These are phyloP conservation scores for Urosaurus nigricauda DNA, from an alignment of 2,797 vertebrate genomes.

Conservation along the genomic window DNA sequence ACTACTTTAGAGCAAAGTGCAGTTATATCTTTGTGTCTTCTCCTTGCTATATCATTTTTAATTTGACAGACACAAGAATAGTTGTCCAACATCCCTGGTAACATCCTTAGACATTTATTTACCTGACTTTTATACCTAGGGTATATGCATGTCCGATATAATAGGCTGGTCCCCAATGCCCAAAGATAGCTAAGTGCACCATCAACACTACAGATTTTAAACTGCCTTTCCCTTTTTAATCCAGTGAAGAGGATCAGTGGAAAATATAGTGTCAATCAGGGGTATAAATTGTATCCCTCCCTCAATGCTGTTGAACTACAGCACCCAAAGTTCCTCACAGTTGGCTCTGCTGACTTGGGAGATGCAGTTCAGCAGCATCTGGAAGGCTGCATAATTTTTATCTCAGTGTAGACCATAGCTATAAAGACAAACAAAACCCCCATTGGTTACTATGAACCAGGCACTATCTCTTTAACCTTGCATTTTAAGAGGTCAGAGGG, in stretches of 20 bases:
- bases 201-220: not conserved
- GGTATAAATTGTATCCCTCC: too few relatives aligned
- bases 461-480: constrained; percentile 64
- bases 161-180: not conserved
- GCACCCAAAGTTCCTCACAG: too few relatives aligned
- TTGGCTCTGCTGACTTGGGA: too few relatives aligned
- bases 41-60: constrained; percentile 54
- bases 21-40: constrained; percentile 63
- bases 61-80: constrained; percentile 45
- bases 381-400: too few relatives aligned
- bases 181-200: not conserved
- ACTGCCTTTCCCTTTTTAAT: not conserved
- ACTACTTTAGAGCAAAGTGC: constrained; percentile 70
- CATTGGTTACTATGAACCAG: constrained; percentile 48
- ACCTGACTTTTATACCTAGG: constrained; percentile 35
- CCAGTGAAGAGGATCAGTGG: not conserved
- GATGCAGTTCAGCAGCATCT: too few relatives aligned
- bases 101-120: constrained; percentile 39
- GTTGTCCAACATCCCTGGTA: constrained; percentile 11
- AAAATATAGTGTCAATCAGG: too few relatives aligned
- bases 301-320: too few relatives aligned
- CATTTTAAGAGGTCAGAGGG: not conserved
- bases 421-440: constrained; percentile 41
- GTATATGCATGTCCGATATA: not conserved
- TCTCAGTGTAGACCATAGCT: constrained; percentile 27